Conservation (phyloP, 2,797 vertebrate genomes). For the Hafferia zeledoni region DNA sequence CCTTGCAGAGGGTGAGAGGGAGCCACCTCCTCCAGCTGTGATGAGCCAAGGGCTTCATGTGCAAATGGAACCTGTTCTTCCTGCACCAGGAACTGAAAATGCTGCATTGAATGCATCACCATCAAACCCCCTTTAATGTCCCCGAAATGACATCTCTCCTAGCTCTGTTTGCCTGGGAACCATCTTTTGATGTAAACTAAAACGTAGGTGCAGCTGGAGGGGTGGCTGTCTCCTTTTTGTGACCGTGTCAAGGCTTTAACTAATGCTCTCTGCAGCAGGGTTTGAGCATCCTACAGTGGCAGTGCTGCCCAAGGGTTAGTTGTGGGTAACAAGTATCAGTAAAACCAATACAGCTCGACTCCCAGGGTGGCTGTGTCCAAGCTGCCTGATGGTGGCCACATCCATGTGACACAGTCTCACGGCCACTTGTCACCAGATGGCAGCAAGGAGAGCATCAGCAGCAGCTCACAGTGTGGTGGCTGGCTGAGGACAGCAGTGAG, state of each 20-base stretch:
- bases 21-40: not conserved
- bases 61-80: conserved; percentile 11
- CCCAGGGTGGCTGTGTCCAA: not conserved
- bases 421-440: conserved; percentile 26
- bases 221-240: not conserved
- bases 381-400: not conserved
- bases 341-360: not conserved
- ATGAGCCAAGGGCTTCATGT: conserved; percentile 2
- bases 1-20: not conserved
- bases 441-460: not conserved
- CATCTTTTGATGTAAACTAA: not conserved
- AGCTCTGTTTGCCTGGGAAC: not conserved
- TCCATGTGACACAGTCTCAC: not conserved
- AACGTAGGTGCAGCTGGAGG: not conserved
- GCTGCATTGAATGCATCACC: not conserved
- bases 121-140: not conserved
- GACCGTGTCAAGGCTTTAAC: not conserved
- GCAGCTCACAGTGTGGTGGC: not conserved
- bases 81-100: not conserved
- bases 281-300: accelerated
- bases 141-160: not conserved
- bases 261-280: not conserved
- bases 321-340: not conserved
- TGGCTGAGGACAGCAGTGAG: not conserved
- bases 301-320: not conserved